Evolutionary conservation across 2,888 invertebrate species (phyloP).

Genomic region (Caenorhabditis sp.): DNA sequence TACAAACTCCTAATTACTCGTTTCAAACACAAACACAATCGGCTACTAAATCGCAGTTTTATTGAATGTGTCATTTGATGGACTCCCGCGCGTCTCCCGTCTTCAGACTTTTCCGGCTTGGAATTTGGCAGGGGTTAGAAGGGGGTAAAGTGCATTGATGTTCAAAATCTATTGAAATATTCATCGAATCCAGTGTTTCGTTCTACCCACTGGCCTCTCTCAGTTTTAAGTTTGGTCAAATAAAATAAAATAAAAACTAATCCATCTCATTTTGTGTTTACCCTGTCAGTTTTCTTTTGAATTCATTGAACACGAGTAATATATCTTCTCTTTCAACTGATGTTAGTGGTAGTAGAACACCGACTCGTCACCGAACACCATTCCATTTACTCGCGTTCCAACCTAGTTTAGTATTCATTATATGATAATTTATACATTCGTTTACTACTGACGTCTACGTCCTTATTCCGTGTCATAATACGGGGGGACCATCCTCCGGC

Average conservation of each 20-base stretch:
- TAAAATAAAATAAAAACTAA: neutral
- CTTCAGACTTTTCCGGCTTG: neutral
- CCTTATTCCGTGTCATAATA: too few relatives aligned
- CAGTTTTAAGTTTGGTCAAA: neutral
- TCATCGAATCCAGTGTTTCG: constrained; percentile 22
- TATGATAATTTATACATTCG: constrained; percentile 46
- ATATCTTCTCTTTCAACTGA: too few relatives aligned
- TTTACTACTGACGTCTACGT: too few relatives aligned
- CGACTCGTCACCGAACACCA: constrained; percentile 39
- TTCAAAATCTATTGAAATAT: constrained; percentile 43
- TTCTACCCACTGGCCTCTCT: neutral
- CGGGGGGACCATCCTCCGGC: too few relatives aligned
- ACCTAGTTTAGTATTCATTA: constrained; percentile 40
- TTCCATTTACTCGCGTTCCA: constrained; percentile 7
- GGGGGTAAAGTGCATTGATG: constrained; percentile 46
- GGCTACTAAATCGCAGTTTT: constrained; percentile 45
- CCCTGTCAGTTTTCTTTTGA: constrained; percentile 19
- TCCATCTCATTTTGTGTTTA: constrained; percentile 12
- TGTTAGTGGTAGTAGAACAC: neutral
- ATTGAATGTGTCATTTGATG: constrained; percentile 59
- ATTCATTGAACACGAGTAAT: constrained; percentile 7
- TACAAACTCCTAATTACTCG: constrained; percentile 34
- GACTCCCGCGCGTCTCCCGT: constrained; percentile 18
- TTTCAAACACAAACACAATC: constrained; percentile 38
- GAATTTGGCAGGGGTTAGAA: constrained; percentile 13